Evolutionary conservation across 2,888 invertebrate genomes (phyloP), one percentile per base, ranked within the genome.

Genomic region (Adelognathus sp.): DNA sequence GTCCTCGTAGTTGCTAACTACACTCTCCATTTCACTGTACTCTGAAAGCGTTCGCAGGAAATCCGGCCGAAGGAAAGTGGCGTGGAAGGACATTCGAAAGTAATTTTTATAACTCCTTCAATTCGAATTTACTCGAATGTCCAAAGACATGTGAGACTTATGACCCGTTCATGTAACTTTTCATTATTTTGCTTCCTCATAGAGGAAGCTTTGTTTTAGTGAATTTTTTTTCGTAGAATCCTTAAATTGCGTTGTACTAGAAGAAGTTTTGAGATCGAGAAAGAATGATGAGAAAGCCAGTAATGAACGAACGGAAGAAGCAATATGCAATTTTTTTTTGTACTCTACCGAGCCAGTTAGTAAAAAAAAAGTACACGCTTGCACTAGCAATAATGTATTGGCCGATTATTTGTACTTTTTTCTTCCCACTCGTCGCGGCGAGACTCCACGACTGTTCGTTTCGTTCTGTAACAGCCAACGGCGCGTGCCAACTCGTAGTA

Each of bases 1-100:
- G 78, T 80, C 50, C 66, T 56, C 29, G 50, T 44, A 24, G 63
- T 61, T 60, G 76, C 79, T 77, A 71, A 63, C 77, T 71, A 74
- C 29, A 67, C 54, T 67, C 27, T 67, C 18, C 39, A 16, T 67
- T 67, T 54, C 29, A n/a, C 16, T 21, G 50, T 24, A 21, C n/a
- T 21, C 11, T 1, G 11, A 21, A 50, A 50, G 50, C 21, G 24
- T 50, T 50, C 50, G 7, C 50, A 50, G 50, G 50, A 50, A 50
- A 50, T 50, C 50, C 50, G 21, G 50, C 21, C n/a, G 50, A 21
- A 50, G 50, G 24, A 46, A 46, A 46, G 46, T 46, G 46, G 46
- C 46, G 46, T 3, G 21, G 46, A 21, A 46, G 18, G 18, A 21
- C 5, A 18, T n/a, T 18, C 3, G 46, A 21, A 46, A 46, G 46